Evolutionary conservation across 2,113 vertebrate genomes (phyloP), one percentile per base, ranked within the genome.

Genomic region (Sigmodon hispidus): DNA sequence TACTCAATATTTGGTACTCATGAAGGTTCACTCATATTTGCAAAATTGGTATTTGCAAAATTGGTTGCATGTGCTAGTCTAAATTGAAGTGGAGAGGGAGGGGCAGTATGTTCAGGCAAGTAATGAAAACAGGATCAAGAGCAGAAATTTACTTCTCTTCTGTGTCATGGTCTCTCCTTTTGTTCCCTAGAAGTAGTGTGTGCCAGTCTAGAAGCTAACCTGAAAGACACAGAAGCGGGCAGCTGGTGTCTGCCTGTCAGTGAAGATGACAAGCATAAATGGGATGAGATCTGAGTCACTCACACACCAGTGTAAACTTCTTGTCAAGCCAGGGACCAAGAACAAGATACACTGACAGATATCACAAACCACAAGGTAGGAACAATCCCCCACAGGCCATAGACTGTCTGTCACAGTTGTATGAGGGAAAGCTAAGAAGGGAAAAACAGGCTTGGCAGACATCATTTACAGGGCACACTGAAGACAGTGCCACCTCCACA

Each of bases 281-380:
- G 48, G 43, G 76, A 55, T 29, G 52, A 81, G 61, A 88, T 95
- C 43, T 76, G 50, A 88, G 43, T 36, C 93, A 92, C 89, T 87
- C 40, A 93, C 90, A 96, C 86, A 90, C 91, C 77, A 72, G 85
- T 57, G 72, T 85, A 86, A 50, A 63, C 86, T 90, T 95, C 72
- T 90, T 97, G 96, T 96, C 97, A 98, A 96, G 50, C 24, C 61
- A 79, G 85, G 59, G 76, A 95, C 81, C 36, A 61, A n/a, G 77
- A 97, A 85, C 87, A 97, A 90, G 90, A 91, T 48, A 76, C 65
- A 86, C 0, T 96, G 97, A 95, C 96, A 97, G 87, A 63, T 92
- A 92, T 76, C 87, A 84, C 88, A 70, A 93, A 55, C 11, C 15
- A 67, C 43, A 89, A 77, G 76, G 57, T 70, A 45, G 0, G 8